Percentiles rank a stretch among this genome's conserved stretches.
Evolutionary conservation across 1,140 invertebrate genomes (phyloP).

Genomic region (Drosophila sproati): DNA sequence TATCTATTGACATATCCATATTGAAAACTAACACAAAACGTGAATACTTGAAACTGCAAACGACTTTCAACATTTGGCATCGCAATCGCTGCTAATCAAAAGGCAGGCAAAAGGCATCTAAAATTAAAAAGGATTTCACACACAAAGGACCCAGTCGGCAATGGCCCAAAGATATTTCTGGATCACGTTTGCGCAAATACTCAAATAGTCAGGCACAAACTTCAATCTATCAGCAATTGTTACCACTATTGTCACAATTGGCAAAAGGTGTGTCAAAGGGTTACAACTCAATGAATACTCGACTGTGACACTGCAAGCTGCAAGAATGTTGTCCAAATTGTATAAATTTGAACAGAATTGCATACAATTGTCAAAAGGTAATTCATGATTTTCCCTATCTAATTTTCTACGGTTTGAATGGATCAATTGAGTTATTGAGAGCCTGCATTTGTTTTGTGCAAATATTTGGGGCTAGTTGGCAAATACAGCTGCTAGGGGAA

Average conservation of each 20-base stretch:
- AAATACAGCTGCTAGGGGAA: slow-evolving; percentile 61
- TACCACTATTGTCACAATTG: slow-evolving; percentile 55
- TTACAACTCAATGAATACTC: not conserved
- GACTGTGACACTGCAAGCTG: slow-evolving; percentile 51
- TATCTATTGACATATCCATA: slow-evolving; percentile 54
- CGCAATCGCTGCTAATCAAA: slow-evolving; percentile 41
- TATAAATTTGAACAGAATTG: slow-evolving; percentile 44
- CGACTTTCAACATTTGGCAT: slow-evolving; percentile 21
- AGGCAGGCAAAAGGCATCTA: slow-evolving; percentile 28
- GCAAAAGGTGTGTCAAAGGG: slow-evolving; percentile 24
- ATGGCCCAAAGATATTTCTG: slow-evolving; percentile 46
- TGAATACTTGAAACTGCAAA: slow-evolving; percentile 7
- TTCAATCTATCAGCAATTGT: slow-evolving; percentile 38
- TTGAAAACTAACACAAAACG: slow-evolving; percentile 41
- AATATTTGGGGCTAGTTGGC: slow-evolving; percentile 45
- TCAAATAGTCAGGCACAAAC: slow-evolving; percentile 25
- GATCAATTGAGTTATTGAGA: slow-evolving; percentile 41
- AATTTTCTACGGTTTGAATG: slow-evolving; percentile 34
- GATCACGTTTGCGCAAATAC: slow-evolving; percentile 71
- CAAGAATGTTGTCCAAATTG: slow-evolving; percentile 62
- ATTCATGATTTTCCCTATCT: slow-evolving; percentile 3
- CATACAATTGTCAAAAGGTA: slow-evolving; percentile 33
- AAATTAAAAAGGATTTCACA: slow-evolving; percentile 42
- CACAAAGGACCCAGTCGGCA: slow-evolving; percentile 24
- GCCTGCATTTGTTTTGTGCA: slow-evolving; percentile 9